Evolutionary conservation across 1,140 invertebrate species (phyloP), one percentile per base, ranked within the genome.

Genomic region (Theocolax elegans): DNA sequence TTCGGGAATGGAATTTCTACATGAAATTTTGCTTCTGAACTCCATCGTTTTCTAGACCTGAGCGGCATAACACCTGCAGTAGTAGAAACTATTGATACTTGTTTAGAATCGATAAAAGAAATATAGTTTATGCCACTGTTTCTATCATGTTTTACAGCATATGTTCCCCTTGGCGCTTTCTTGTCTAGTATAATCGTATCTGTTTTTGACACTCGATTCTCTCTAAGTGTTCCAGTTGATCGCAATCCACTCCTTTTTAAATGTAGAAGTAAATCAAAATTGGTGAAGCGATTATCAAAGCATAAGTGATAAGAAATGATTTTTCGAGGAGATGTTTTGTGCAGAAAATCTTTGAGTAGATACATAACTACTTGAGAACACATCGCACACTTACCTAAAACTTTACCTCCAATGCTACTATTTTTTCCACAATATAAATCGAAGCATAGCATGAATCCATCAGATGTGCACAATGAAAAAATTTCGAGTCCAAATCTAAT

Each of bases 401-500:
- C 31, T 35, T n/a, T 35, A 35, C 10, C 31, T 35, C 31, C 31
- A 35, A 35, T 35, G 10, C 31, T 35, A 10, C 31, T 35, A 35
- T 35, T 35, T 35, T n/a, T 35, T 35, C 31, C 31, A 35, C 10
- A 63, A 17, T 63, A 63, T 29, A 12, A 60, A 44, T 35, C 31
- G 10, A 35, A 35, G 10, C 10, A 35, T 35, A 35, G 10, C 31
- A 63, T 21, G 29, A 25, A 27, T 10, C 40, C 42, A 63, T 63
- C 25, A 4, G 42, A 29, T 2, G 59, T 48, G 48, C 42, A 63
- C 15, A 76, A 25, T 17, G 60, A 67, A 72, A 76, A 85, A 19
- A 81, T 58, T 76, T 83, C 84, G 12, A 80, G 76, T n/a, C 82
- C 83, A 75, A 82, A 85, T 51, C 76, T 65, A 44, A 83, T 74